Conservation (phyloP, 2,888 invertebrate genomes). For the Notodonta ziczac region DNA sequence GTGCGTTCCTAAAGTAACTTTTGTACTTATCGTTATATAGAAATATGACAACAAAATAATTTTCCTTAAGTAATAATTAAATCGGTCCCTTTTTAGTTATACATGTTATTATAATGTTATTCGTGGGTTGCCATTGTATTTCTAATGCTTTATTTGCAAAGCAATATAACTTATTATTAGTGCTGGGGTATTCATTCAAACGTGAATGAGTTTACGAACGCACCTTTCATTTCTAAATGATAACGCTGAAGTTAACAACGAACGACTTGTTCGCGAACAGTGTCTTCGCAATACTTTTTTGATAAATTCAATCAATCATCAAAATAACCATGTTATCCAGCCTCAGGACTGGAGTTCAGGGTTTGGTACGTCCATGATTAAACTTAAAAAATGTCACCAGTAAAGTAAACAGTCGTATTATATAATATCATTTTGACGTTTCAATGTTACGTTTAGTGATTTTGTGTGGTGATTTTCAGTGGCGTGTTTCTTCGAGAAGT, state of each 20-base stretch:
- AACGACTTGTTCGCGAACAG: slow-evolving; percentile 67
- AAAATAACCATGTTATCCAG: slow-evolving; percentile 72
- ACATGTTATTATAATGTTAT: no score
- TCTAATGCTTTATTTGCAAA: no score
- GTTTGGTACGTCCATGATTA: slow-evolving; percentile 62
- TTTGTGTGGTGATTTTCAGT: slow-evolving; percentile 67
- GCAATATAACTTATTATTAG: neutral
- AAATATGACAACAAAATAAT: no score
- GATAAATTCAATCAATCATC: slow-evolving; percentile 30
- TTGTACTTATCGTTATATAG: neutral
- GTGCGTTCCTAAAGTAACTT: neutral
- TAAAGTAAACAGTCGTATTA: slow-evolving; percentile 58
- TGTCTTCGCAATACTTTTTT: slow-evolving; percentile 66
- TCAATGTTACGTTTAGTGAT: slow-evolving; percentile 37
- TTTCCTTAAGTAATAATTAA: no score
- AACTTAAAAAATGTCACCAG: slow-evolving; percentile 10
- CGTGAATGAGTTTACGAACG: slow-evolving; percentile 12
- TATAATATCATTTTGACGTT: slow-evolving; percentile 70
- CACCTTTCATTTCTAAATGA: slow-evolving; percentile 10
- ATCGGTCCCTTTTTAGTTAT: no score
- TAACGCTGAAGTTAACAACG: slow-evolving; percentile 46
- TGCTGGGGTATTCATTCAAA: no score
- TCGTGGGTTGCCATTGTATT: no score
- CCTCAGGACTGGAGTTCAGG: slow-evolving; percentile 72
- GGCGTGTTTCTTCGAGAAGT: slow-evolving; percentile 78